A percentile compares a stretch with the other conserved stretches of the same genome.
Conservation (phyloP, 2,113 vertebrate species). For the Potamarius usumacintae region DNA sequence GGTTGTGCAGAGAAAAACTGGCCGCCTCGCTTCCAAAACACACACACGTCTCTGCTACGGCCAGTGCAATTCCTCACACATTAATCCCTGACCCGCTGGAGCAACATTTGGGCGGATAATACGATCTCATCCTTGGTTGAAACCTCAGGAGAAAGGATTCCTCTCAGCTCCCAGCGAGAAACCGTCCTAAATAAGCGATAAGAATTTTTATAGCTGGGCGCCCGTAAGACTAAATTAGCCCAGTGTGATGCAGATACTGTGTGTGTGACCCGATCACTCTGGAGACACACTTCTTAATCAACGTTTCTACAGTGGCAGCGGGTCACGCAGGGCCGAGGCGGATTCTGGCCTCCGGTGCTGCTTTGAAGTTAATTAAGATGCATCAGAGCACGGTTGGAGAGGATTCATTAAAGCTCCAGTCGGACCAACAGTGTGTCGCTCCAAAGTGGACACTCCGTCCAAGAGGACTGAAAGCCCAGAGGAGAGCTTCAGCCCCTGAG, state of each 20-base stretch:
- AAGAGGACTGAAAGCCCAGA: conserved; percentile 26
- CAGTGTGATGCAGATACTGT: conserved; percentile 40
- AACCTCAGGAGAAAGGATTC: conserved; percentile 17
- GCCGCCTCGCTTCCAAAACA: conserved; percentile 37
- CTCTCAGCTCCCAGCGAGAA: conserved; percentile 5
- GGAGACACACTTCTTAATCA: conserved; percentile 72
- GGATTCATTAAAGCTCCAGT: conserved; percentile 72
- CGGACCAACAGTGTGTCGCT: conserved; percentile 63
- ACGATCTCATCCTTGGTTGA: conserved; percentile 15
- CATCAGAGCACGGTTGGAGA: conserved; percentile 71
- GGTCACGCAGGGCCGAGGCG: conserved; percentile 66
- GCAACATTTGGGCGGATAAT: conserved; percentile 41
- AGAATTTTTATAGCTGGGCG: conserved; percentile 14
- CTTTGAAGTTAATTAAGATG: conserved; percentile 80
- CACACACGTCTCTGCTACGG: conserved; percentile 25
- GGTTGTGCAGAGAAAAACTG: conserved; percentile 53
- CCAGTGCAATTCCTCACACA: conserved; percentile 34
- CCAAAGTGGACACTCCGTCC: conserved; percentile 52
- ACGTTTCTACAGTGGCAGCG: conserved; percentile 72
- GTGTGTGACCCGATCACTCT: conserved; percentile 48
- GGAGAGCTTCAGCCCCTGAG: conserved; percentile 38
- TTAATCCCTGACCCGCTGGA: conserved; percentile 45
- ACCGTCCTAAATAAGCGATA: conserved; percentile 33
- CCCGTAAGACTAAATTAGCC: conserved; percentile 47
- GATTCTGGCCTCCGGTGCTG: conserved; percentile 65